Evolutionary conservation across 1,140 invertebrate genomes (phyloP), one percentile per base, ranked within the genome.

Genomic region (Chlorops oryzae): DNA sequence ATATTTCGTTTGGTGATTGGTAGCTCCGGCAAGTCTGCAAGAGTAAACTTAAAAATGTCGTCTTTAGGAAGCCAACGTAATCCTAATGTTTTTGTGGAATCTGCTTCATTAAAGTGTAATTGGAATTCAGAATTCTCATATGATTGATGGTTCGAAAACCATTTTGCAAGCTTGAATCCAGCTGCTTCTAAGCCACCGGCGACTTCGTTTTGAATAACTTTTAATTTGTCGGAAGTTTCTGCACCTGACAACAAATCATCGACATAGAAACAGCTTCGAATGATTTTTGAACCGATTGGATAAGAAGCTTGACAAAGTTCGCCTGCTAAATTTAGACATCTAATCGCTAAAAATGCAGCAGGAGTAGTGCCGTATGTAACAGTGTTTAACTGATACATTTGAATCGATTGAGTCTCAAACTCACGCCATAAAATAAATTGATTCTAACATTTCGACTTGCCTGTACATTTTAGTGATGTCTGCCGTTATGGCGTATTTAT

Each of bases 351-450:
- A 32, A 10, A 32, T 15, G 28, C 9, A 10, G 15, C n/a, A n/a
- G n/a, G n/a, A n/a, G n/a, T n/a, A 32, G 9, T 32, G 9, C 28
- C 15, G 9, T 15, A 10, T 15, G 28, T 15, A 10, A 32, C 9
- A 32, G 28, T 32, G 28, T 32, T 15, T 32, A n/a, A n/a, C n/a
- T n/a, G n/a, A n/a, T n/a, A n/a, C n/a, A n/a, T 12, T 22, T 47
- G n/a, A 4, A 7, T 23, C 9, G 44, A 21, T n/a, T n/a, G n/a
- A n/a, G n/a, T n/a, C n/a, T n/a, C n/a, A 12, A 27, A 24, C 3
- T 47, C 50, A 25, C 51, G 25, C 52, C 47, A 50, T 10, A 43
- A 5, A 38, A 54, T 54, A 10, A 43, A 18, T 35, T 54, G 47
- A 24, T 32, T 13, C 15, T 21, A 17, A 22, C 22, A 54, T 18